Conservation (phyloP, 2,113 vertebrate species). For the Anarhynchus alexandrinus region DNA sequence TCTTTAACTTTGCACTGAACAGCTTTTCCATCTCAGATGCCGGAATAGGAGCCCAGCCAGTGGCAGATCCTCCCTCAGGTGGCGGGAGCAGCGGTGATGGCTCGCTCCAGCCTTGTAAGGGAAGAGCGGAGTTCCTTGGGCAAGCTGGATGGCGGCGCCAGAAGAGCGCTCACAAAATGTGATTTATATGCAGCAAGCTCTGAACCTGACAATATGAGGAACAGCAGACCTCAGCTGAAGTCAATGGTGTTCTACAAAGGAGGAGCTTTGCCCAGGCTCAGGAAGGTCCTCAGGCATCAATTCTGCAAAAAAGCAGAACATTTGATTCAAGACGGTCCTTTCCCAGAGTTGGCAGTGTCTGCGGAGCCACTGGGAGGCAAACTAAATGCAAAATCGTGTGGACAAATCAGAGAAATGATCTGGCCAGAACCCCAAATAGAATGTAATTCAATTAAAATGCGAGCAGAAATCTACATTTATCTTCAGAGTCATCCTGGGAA, state of each 20-base stretch:
- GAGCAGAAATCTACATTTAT: neutral
- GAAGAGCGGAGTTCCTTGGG: neutral
- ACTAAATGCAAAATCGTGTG: neutral
- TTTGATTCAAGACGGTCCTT: neutral
- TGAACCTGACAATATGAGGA: neutral
- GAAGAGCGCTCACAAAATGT: neutral
- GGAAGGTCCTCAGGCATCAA: neutral
- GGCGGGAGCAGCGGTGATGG: neutral
- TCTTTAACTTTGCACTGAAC: neutral
- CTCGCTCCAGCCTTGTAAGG: neutral
- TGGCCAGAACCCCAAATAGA: neutral
- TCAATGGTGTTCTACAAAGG: neutral
- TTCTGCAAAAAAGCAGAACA: neutral
- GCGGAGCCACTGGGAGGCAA: neutral
- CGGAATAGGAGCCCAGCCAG: neutral
- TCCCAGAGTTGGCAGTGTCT: neutral
- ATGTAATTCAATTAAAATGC: neutral
- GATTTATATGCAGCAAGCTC: neutral
- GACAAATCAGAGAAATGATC: neutral
- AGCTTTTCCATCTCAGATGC: neutral
- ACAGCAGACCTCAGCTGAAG: neutral
- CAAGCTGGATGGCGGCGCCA: accelerated
- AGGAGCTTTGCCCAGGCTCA: neutral
- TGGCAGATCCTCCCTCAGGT: neutral
- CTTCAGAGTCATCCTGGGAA: neutral